A percentile compares a stretch with the other conserved stretches of the same genome.
These are phyloP conservation scores for Scomber japonicus DNA, from an alignment of 2,113 vertebrate species.

Conservation along the genomic window DNA sequence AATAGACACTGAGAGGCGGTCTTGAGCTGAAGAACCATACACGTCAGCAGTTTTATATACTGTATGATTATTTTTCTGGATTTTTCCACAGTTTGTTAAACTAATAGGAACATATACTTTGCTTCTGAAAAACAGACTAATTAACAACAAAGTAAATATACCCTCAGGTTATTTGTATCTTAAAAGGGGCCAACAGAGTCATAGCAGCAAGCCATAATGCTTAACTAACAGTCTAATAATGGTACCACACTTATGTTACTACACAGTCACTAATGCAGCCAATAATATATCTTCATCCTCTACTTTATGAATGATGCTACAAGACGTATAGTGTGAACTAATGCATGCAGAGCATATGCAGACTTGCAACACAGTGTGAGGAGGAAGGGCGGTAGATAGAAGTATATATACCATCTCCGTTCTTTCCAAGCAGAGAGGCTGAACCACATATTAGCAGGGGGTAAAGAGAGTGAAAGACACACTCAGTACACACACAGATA, in stretches of 20 bases:
- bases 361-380: conserved; percentile 32
- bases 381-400: background rate
- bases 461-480: conserved; percentile 53
- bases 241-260: background rate
- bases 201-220: background rate
- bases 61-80: background rate
- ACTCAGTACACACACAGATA: conserved; percentile 38
- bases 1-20: background rate
- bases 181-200: conserved; percentile 1
- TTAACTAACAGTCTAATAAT: background rate
- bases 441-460: conserved; percentile 61
- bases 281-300: background rate
- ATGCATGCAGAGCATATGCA: conserved; percentile 45
- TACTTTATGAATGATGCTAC: background rate
- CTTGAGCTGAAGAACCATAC: conserved; percentile 22
- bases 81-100: background rate
- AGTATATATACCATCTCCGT: conserved; percentile 69
- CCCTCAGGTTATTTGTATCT: background rate
- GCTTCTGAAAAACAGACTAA: too few relatives aligned
- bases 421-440: conserved; percentile 87
- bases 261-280: background rate
- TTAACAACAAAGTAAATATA: too few relatives aligned
- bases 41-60: background rate
- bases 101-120: background rate
- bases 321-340: background rate